Percentiles rank a stretch among this genome's conserved stretches.
These are phyloP conservation scores for Hippoglossus hippoglossus DNA, from an alignment of 2,797 vertebrate species.

Conservation along the genomic window DNA sequence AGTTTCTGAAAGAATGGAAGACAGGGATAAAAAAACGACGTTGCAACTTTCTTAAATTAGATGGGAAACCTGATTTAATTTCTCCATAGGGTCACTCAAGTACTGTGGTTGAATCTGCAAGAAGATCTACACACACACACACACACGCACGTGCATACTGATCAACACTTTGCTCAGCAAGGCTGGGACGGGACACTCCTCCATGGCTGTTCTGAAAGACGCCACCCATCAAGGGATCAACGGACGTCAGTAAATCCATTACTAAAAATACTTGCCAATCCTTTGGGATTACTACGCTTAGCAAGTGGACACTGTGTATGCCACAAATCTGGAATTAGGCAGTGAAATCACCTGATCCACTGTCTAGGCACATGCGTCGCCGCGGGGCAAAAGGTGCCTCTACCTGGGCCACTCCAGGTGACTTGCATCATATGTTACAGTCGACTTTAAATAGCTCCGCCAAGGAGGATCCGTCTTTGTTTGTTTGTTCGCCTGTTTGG, in stretches of 20 bases:
- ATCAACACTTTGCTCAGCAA: constrained; percentile 43
- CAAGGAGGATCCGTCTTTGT: too few relatives aligned
- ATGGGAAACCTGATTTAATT: background rate
- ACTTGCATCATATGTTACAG: constrained; percentile 13
- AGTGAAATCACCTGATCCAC: constrained; percentile 75
- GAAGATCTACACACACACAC: background rate
- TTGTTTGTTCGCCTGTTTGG: too few relatives aligned
- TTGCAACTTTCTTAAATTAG: background rate
- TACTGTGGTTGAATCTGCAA: background rate
- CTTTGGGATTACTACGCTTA: constrained; percentile 82
- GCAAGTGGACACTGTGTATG: constrained; percentile 79
- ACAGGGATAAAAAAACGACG: background rate
- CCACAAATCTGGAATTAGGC: constrained; percentile 81
- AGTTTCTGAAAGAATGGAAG: constrained; percentile 1
- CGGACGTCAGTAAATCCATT: constrained; percentile 80
- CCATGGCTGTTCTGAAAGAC: constrained; percentile 63
- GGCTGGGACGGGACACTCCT: constrained; percentile 31
- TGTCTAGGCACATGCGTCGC: constrained; percentile 52
- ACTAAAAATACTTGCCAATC: constrained; percentile 85
- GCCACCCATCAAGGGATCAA: constrained; percentile 80
- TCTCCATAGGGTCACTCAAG: background rate
- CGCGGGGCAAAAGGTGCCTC: constrained; percentile 36
- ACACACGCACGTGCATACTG: constrained; percentile 6
- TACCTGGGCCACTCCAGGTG: constrained; percentile 18
- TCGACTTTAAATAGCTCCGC: background rate